phyloP scores from a whole-genome alignment of 2,888 invertebrate species.

The Athetis lepigone region DNA sequence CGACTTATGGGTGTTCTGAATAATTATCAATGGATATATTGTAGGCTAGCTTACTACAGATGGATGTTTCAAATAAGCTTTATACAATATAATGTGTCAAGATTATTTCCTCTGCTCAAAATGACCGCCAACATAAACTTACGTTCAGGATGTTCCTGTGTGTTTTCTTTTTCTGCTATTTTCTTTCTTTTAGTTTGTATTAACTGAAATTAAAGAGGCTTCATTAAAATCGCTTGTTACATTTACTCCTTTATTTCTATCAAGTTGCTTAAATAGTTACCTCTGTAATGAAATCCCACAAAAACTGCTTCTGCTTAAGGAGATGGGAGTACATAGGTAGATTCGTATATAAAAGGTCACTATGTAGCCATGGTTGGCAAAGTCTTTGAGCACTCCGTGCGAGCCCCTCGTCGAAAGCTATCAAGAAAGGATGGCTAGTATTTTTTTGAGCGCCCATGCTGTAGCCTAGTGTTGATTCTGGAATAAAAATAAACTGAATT shows the following conservation, averaged over 20 bases:
- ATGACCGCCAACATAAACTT: no score
- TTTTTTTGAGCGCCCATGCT: conserved; percentile 51
- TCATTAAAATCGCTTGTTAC: neutral
- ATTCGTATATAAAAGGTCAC: conserved; percentile 57
- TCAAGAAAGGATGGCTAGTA: conserved; percentile 53
- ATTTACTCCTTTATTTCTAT: neutral
- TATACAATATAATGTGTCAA: no score
- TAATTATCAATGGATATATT: no score
- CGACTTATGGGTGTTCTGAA: no score
- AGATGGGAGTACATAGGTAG: conserved; percentile 44
- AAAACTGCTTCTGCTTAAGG: conserved; percentile 21
- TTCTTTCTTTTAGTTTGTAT: conserved; percentile 26
- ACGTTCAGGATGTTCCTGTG: conserved; percentile 2
- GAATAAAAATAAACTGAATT: conserved; percentile 23
- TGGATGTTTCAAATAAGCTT: no score
- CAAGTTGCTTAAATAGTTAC: conserved; percentile 32
- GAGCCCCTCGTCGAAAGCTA: conserved; percentile 51
- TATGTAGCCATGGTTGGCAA: conserved; percentile 65
- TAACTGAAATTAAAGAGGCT: conserved; percentile 20
- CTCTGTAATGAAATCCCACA: conserved; percentile 58
- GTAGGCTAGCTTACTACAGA: no score
- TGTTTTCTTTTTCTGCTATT: conserved; percentile 1
- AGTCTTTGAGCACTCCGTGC: conserved; percentile 45
- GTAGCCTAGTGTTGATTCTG: conserved; percentile 61
- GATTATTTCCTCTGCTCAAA: no score